Base-by-base conservation (phyloP, 2,888 invertebrate genomes). In the Zaprionus bogoriensis region DNA sequence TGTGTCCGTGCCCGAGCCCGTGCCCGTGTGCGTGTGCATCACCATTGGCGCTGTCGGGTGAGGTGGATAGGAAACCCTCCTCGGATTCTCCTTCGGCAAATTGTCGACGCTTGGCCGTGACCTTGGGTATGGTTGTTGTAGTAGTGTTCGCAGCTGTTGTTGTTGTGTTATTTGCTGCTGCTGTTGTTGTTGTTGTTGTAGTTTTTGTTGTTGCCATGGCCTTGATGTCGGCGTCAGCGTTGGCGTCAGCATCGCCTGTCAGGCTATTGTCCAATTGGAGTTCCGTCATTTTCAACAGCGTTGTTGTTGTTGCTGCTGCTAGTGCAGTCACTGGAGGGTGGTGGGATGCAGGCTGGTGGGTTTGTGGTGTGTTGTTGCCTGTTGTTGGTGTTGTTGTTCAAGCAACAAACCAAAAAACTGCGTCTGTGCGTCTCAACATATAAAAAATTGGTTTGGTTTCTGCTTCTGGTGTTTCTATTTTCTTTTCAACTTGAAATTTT, bases 11-110 rank as follows among this genome's bases (percentile, higher is more conserved):
- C 9, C 25, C 28, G 44, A 17, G 69, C 10, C 36, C 44, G 57
- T 62, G 68, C 22, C 51, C 38, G 44, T 44, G 67, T 59, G 64
- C 62, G 44, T 76, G 72, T 47, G 61, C 66, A 58, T 88, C 88
- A 20, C 87, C 89, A 59, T 86, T 88, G 65, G 87, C 89, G 62
- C 89, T 88, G 57, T 89, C 88, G 22, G 89, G 89, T 9, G 89
- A 89, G 30, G 89, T 89, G 66, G 89, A 89, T 5, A 89, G 79
- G 47, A 89, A 89, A 4, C 86, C 85, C 28, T 89, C 89, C 50
- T 89, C 89, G 14, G 51, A 4, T 32, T 79, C 81, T 20, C 53
- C 61, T 20, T 62, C 65, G 25, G 17, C 57, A 45, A 71, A 57
- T 36, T 65, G 76, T 23, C 63, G 63, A 28, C 68, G 55, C 19